Evolutionary conservation across 2,113 vertebrate species (phyloP).

Genomic region (Irena cyanogastra): DNA sequence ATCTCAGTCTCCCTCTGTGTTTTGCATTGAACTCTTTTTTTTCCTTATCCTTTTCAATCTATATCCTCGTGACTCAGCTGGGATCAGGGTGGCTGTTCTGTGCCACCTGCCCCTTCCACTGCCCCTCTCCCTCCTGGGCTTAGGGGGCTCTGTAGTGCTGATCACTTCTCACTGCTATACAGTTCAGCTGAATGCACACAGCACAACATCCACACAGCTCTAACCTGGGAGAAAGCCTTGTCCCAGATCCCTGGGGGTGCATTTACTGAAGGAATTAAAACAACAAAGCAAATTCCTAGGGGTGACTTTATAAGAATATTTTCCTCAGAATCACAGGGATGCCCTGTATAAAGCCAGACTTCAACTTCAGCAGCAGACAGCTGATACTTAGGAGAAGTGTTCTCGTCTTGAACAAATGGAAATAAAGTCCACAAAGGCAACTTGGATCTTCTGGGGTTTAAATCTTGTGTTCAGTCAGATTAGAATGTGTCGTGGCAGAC

Average conservation of each 20-base stretch:
- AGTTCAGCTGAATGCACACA: neutral
- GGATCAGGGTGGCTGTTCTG: neutral
- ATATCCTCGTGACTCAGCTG: neutral
- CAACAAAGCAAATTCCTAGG: neutral
- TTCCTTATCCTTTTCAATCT: neutral
- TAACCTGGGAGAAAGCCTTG: neutral
- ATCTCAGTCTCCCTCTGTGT: neutral
- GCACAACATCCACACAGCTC: neutral
- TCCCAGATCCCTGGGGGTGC: neutral
- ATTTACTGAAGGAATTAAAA: neutral
- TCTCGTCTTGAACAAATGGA: neutral
- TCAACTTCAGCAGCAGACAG: neutral
- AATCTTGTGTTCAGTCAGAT: neutral
- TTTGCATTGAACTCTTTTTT: neutral
- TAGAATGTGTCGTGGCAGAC: neutral
- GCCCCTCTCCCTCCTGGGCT: neutral
- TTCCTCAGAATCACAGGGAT: neutral
- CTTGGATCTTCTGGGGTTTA: neutral
- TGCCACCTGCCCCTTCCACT: neutral
- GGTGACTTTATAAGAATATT: neutral
- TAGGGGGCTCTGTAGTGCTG: neutral
- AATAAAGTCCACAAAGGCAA: neutral
- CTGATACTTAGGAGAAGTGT: neutral
- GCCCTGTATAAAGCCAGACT: neutral
- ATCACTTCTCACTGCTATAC: neutral